Evolutionary conservation across 2,113 vertebrate species (phyloP), one percentile per base, ranked within the genome.

Genomic region (Thermophis baileyi): DNA sequence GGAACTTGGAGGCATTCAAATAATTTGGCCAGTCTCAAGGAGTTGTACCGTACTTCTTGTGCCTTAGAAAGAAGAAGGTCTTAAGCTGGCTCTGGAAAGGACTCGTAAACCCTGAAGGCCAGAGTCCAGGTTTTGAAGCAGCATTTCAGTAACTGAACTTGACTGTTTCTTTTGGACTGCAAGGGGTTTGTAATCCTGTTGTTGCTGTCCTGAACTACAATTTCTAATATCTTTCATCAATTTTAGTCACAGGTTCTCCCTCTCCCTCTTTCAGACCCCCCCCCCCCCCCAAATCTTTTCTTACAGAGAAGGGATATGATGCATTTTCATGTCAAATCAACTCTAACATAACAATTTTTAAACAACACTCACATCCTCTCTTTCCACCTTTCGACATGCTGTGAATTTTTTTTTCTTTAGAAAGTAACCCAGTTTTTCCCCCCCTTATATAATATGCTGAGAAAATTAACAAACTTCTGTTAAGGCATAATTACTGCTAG

Each of bases 401-500:
- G 54, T 60, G 69, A 85, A 4, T 11, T n/a, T 40, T n/a, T 40
- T 6, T 2, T 6, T 0, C 57, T 88, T 88, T 50, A 87, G 47
- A 86, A 40, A n/a, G 49, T 27, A 86, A 90, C 53, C 55, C 88
- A 91, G 22, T 54, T 89, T 91, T 54, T 22, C 53, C 5, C 46
- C 53, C 51, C 53, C 57, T 94, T 91, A 86, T 51, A 55, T 92
- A 87, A 89, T 55, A n/a, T 12, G 4, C 6, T 44, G 53, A 90
- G 54, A 69, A 89, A 87, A 87, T 92, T 87, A 63, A 53, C 54
- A 85, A 50, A 60, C 35, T 69, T 94, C 35, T 90, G 3, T 24
- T n/a, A 86, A 93, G 69, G 74, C 55, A 60, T 89, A 93, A 93
- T 89, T 93, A 91, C 54, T 49, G 44, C 14, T 85, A 89, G 90